Evolutionary conservation across 2,888 invertebrate species (phyloP), one percentile per base, ranked within the genome.

Genomic region (Drosophila leonis): DNA sequence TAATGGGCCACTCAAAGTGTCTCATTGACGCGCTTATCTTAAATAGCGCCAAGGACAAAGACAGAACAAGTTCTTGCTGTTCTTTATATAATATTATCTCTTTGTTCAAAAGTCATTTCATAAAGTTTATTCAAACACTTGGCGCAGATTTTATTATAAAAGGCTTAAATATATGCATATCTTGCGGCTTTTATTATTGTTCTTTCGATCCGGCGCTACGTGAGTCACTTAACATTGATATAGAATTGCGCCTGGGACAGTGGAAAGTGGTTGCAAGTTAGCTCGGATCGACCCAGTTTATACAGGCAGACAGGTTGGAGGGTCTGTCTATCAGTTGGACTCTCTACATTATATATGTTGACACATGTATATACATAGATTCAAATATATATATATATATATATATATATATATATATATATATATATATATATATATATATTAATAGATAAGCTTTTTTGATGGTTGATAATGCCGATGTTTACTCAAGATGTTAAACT

Each of bases 301-400:
- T 60, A 72, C 65, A 60, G 71, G 63, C 82, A 86, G 83, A 83
- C 79, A 68, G 67, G 8, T 59, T 77, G 82, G 77, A 74, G 62
- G 37, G 68, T 65, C 66, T 63, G 46, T 66, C 75, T 59, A 56
- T 68, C 67, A 54, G 65, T 20, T 49, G 13, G 48, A 39, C 46
- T 51, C 13, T 48, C 57, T 35, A 57, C 55, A 13, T 4, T 20
- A 67, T 63, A 65, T 57, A 61, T 49, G 41, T 37, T 49, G 20
- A 35, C 37, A 41, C 27, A 65, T 54, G 51, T 41, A 61, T 46
- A 39, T 27, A 27, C 3, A 54, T 56, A 60, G 20, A 12, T 44
- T 62, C 37, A n/a, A 27, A 52, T 15, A 31, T 49, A 12, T n/a
- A 10, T 29, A 27, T 9, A 46, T 27, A 46, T 42, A 35, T 62